Conservation (phyloP, 2,888 invertebrate genomes). For the Agrotis ipsilon region DNA sequence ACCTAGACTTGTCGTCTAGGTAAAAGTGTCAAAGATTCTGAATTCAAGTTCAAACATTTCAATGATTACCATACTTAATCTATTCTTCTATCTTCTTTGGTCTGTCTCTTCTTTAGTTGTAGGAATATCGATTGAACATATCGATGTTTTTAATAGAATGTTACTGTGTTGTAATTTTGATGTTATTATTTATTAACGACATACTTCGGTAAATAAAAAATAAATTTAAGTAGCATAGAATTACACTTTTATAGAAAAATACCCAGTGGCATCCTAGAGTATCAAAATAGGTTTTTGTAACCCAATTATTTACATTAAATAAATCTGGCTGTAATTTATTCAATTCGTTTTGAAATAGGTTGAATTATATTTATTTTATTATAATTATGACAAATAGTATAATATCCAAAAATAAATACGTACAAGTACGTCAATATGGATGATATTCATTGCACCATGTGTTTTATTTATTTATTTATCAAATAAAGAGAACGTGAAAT, state of each 20-base stretch:
- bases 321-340: conserved; percentile 48
- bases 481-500: conserved; percentile 57
- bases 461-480: conserved; percentile 56
- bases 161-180: conserved; percentile 12
- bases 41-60: conserved; percentile 4
- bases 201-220: conserved; percentile 21
- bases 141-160: conserved; percentile 24
- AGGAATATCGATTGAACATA: conserved; percentile 24
- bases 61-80: background rate
- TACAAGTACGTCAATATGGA: conserved; percentile 10
- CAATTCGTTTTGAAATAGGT: background rate
- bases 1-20: too few relatives aligned
- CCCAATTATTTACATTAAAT: background rate
- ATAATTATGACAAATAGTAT: background rate
- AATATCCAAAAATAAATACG: conserved; percentile 10
- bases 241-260: conserved; percentile 53
- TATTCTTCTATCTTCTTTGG: background rate
- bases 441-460: conserved; percentile 63
- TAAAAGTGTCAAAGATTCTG: background rate
- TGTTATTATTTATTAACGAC: conserved; percentile 19
- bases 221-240: conserved; percentile 33
- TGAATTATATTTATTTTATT: conserved; percentile 23
- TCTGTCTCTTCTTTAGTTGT: conserved; percentile 24
- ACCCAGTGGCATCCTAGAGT: conserved; percentile 14
- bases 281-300: conserved; percentile 17